Conservation (phyloP, 2,797 vertebrate species). For the Lepidocolaptes lacrymiger region DNA sequence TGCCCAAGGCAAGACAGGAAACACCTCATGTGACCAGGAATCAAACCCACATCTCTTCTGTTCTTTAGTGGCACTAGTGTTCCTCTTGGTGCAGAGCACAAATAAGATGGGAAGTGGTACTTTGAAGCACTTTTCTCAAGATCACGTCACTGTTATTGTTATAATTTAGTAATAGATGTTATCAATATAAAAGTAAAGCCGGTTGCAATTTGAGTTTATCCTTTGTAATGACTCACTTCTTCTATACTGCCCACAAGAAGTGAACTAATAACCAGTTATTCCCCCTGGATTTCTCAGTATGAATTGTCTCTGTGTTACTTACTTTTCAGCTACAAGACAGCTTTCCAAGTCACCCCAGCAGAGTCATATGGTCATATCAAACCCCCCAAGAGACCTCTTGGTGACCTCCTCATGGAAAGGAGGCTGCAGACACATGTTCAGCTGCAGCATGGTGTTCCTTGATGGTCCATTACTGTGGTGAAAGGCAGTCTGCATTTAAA, state of each 20-base stretch:
- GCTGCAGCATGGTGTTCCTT: neutral
- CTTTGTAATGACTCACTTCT: conserved; percentile 66
- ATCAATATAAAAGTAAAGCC: conserved; percentile 67
- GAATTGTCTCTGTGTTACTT: conserved; percentile 60
- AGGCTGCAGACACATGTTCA: neutral
- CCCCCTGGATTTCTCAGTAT: conserved; percentile 64
- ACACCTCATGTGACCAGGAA: neutral
- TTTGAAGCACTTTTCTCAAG: conserved; percentile 59
- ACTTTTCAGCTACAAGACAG: conserved; percentile 16
- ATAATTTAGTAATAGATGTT: conserved; percentile 68
- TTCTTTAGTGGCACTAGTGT: neutral
- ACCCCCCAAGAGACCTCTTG: conserved; percentile 5
- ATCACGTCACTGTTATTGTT: conserved; percentile 70
- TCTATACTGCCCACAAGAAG: conserved; percentile 57
- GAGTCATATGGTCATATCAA: neutral
- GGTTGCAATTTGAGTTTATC: conserved; percentile 71
- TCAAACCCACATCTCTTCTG: conserved; percentile 24
- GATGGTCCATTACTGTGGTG: neutral
- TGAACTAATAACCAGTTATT: conserved; percentile 61
- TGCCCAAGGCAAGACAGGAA: conserved; percentile 57
- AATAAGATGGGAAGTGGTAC: conserved; percentile 43
- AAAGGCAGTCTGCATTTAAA: neutral
- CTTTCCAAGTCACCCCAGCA: conserved; percentile 8
- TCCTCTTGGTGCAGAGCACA: neutral
- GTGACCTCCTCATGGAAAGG: neutral